phyloP scores from a whole-genome alignment of 2,113 vertebrate species.

The Turdus rufiventris region DNA sequence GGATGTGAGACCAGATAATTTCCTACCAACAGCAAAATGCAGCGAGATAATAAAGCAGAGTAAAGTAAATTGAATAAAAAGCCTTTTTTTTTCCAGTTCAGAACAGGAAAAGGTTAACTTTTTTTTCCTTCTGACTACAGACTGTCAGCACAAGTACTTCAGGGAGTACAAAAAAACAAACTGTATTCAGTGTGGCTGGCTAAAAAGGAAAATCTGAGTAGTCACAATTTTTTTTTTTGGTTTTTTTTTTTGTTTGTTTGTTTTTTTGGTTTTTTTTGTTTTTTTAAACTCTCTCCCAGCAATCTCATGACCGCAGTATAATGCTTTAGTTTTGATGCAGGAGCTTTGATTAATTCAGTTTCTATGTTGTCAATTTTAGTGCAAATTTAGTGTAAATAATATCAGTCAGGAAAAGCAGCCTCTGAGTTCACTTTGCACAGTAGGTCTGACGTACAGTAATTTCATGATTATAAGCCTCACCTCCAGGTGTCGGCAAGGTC shows the following conservation, averaged over 20 bases:
- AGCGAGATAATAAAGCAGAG: background rate
- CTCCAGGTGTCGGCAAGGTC: too few relatives aligned
- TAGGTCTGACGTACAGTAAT: background rate
- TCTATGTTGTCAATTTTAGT: background rate
- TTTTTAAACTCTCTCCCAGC: too few relatives aligned
- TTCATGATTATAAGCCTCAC: too few relatives aligned
- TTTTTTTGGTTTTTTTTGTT: background rate
- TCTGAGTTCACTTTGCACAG: background rate
- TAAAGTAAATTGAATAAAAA: background rate
- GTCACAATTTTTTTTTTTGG: background rate
- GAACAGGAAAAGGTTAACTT: background rate
- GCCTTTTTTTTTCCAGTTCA: background rate
- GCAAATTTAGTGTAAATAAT: background rate
- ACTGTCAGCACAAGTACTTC: background rate
- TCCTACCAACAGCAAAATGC: background rate
- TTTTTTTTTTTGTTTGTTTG: too few relatives aligned
- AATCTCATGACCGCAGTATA: background rate
- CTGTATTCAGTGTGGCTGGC: background rate
- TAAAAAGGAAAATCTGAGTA: conserved; percentile 17
- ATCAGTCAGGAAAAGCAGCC: background rate
- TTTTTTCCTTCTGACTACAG: background rate
- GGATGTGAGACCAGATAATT: background rate
- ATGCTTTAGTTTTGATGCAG: background rate
- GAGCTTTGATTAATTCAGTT: background rate
- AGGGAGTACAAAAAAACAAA: background rate